A percentile compares a stretch with the other conserved stretches of the same genome.
These are phyloP conservation scores for Tholera decimalis DNA, from an alignment of 2,888 invertebrate species.

Conservation along the genomic window DNA sequence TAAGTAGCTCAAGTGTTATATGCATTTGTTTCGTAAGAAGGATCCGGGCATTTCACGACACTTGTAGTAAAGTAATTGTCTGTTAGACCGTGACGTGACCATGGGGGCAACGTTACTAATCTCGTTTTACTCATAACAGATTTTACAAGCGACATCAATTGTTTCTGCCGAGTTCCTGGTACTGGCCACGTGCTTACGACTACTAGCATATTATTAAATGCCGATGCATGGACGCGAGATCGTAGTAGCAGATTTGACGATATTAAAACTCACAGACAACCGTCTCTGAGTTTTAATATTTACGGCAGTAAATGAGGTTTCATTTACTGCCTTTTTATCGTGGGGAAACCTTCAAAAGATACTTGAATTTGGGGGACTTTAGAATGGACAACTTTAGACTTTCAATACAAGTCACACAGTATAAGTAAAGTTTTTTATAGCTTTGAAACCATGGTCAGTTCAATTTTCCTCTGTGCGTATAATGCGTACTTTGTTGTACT, in stretches of 20 bases:
- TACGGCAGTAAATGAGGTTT: no score
- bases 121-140: slow-evolving; percentile 27
- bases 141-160: slow-evolving; percentile 28
- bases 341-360: no score
- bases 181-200: slow-evolving; percentile 4
- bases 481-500: background rate
- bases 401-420: no score
- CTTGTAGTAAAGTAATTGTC: slow-evolving; percentile 11
- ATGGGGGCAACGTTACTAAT: slow-evolving; percentile 21
- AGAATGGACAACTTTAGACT: no score
- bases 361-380: no score
- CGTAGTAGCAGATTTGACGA: background rate
- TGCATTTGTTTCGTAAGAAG: slow-evolving; percentile 25
- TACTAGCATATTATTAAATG: background rate
- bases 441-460: background rate
- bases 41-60: slow-evolving; percentile 21
- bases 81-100: slow-evolving; percentile 38
- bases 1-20: background rate
- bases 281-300: background rate
- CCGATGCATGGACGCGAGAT: slow-evolving; percentile 3
- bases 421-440: background rate
- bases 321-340: no score
- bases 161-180: slow-evolving; percentile 9
- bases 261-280: background rate
- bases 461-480: background rate